Percentiles rank a stretch among this genome's conserved stretches.
These are phyloP conservation scores for Psophia crepitans DNA, from an alignment of 2,113 vertebrate genomes.

Conservation along the genomic window DNA sequence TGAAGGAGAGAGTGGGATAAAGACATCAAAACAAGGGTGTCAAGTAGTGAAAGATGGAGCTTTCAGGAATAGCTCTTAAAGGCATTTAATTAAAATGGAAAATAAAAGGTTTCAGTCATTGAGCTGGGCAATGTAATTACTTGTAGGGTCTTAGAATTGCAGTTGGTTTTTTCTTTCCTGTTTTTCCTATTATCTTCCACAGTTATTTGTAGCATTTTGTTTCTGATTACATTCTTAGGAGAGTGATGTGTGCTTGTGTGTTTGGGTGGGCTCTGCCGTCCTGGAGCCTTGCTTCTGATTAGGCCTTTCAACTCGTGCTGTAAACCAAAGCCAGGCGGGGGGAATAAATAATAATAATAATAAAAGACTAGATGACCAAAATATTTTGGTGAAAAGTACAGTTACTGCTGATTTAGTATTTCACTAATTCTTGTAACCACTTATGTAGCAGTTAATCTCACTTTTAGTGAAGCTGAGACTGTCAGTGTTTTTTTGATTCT, in stretches of 20 bases:
- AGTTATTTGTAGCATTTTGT: background rate
- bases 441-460: background rate
- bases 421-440: background rate
- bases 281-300: background rate
- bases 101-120: background rate
- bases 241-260: rapidly evolving
- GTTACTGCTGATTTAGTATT: background rate
- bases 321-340: background rate
- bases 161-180: background rate
- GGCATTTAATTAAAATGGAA: background rate
- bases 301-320: background rate
- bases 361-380: background rate
- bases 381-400: background rate
- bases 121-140: background rate
- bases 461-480: background rate
- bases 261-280: background rate
- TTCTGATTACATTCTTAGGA: background rate
- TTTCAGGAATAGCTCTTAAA: background rate
- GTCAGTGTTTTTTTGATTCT: background rate
- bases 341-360: too few species aligned
- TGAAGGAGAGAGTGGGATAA: background rate
- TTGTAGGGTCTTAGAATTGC: background rate
- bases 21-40: background rate
- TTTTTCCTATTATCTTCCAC: background rate
- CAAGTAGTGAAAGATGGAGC: background rate